Evolutionary conservation across 2,113 vertebrate species (phyloP), one percentile per base, ranked within the genome.

Genomic region (Crotalus viridis): DNA sequence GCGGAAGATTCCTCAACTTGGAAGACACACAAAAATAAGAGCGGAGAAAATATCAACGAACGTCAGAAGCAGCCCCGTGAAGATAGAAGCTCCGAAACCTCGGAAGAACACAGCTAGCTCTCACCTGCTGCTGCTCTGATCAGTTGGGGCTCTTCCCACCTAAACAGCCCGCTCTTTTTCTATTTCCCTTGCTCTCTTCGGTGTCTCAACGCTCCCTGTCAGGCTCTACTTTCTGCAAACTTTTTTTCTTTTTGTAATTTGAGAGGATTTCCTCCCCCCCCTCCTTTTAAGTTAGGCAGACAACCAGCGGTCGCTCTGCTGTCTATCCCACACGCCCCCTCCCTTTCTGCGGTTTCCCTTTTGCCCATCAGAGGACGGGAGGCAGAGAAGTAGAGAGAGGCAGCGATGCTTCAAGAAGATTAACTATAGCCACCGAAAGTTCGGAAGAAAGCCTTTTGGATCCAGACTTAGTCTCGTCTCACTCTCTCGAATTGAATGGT

Each of bases 1-100:
- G 95, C 94, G 93, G 97, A 98, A 97, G 97, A 97, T 97, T 96
- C 96, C 97, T 97, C 97, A 98, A 95, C 96, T 97, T 97, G 96
- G 97, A 96, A 96, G 95, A 93, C 97, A 95, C 96, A 95, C 93
- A 97, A 97, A 96, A 97, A 51, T 96, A 90, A 96, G 28, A 33
- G 57, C 6, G 7, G 95, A 97, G 95, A 93, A 96, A 94, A 55
- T 97, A 97, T 96, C 95, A 97, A 96, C 96, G 94, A 94, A 98
- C 98, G 97, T 96, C 96, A 95, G 97, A 98, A 98, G 98, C 93
- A 93, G 95, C 97, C 97, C 96, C 92, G 96, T 89, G 94, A 96
- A 93, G 97, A 97, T 95, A 96, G 97, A 69, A 64, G 93, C 96
- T 95, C 96, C 91, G 96, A 97, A 97, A 87, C 96, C 94, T 96